Evolutionary conservation across 2,888 invertebrate species (phyloP).

Genomic region (Drosophila atroscutellata): DNA sequence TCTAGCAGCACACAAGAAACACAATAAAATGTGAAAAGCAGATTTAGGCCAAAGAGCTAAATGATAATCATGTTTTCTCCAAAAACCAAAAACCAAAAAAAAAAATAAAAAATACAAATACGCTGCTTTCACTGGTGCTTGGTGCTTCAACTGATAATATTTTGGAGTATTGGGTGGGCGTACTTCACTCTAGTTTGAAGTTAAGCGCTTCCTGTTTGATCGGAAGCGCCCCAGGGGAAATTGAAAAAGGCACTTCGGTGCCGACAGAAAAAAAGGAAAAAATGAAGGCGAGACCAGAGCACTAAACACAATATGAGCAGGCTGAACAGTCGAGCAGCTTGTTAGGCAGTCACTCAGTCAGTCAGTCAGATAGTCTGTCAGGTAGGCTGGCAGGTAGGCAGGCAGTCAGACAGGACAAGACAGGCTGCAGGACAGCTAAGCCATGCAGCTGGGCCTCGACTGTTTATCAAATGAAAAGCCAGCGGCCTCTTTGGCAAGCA

Average conservation of each 20-base stretch:
- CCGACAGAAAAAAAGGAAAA: conserved; percentile 48
- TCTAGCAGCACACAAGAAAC: too few relatives aligned
- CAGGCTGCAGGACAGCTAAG: conserved; percentile 45
- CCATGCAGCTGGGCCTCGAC: conserved; percentile 53
- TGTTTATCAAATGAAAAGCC: conserved; percentile 69
- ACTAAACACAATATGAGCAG: conserved; percentile 65
- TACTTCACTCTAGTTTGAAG: conserved; percentile 72
- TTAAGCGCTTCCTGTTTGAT: conserved; percentile 85
- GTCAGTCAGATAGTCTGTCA: conserved; percentile 24
- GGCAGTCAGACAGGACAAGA: conserved; percentile 25
- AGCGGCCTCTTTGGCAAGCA: conserved; percentile 49
- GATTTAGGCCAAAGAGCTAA: too few relatives aligned
- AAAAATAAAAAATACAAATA: neutral
- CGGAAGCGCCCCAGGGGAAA: conserved; percentile 84
- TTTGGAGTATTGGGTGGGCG: conserved; percentile 34
- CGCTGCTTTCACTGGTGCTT: conserved; percentile 25
- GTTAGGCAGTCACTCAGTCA: conserved; percentile 54
- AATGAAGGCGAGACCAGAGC: conserved; percentile 46
- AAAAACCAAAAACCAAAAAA: too few relatives aligned
- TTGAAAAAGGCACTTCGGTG: conserved; percentile 82
- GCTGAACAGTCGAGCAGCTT: conserved; percentile 34
- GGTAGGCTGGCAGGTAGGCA: conserved; percentile 22
- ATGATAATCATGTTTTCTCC: too few relatives aligned
- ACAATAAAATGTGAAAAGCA: too few relatives aligned
- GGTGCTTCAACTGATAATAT: conserved; percentile 28